Conservation (phyloP, 2,888 invertebrate genomes). For the Ophraella communa region DNA sequence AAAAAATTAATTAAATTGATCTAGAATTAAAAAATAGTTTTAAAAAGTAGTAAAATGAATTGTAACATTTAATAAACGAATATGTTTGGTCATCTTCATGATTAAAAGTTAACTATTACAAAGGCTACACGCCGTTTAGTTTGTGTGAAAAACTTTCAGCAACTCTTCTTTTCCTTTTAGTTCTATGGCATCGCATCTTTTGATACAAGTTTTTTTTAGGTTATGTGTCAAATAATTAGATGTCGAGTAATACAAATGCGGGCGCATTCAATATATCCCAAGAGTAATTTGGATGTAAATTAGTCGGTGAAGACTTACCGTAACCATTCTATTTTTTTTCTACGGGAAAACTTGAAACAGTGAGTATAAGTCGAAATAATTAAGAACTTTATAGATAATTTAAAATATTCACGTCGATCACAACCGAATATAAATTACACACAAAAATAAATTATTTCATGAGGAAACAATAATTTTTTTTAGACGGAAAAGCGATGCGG, state of each 20-base stretch:
- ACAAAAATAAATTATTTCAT: not conserved
- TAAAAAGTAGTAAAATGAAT: not conserved
- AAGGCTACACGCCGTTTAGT: too few relatives aligned
- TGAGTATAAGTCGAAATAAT: not conserved
- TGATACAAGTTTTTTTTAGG: too few relatives aligned
- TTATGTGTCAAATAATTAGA: not conserved
- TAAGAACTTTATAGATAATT: not conserved
- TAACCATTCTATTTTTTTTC: not conserved
- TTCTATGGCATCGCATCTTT: too few relatives aligned
- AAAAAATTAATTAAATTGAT: slow-evolving; percentile 11
- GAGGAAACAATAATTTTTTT: not conserved
- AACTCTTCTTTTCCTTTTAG: too few relatives aligned
- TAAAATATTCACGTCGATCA: not conserved
- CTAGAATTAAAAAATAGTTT: not conserved
- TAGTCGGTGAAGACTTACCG: not conserved
- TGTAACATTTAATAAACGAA: too few relatives aligned
- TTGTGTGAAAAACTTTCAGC: too few relatives aligned
- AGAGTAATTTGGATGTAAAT: not conserved
- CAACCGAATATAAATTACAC: not conserved
- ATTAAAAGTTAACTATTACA: too few relatives aligned
- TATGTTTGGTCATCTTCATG: too few relatives aligned
- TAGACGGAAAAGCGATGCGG: not conserved
- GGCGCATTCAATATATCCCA: not conserved
- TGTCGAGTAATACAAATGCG: not conserved
- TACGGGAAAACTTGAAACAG: not conserved